Base-by-base conservation (phyloP, 2,113 vertebrate species). In the Embiotoca jacksoni region DNA sequence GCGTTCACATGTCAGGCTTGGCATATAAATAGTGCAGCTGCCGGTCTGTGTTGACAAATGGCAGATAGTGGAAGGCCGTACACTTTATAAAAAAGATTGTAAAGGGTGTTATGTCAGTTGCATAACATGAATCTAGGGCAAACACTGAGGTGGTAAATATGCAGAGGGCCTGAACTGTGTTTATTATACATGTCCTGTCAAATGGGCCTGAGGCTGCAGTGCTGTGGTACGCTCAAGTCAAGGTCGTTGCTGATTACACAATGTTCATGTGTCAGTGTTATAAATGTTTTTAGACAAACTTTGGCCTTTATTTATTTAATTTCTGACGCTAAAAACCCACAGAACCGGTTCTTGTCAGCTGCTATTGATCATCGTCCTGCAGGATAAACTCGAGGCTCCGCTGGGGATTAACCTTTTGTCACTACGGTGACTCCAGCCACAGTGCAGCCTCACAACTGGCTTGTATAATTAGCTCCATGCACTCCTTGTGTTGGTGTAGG, bases 11-110 rank as follows among this genome's bases (percentile, higher is more conserved):
- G 90, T 92, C 90, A 86, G 88, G 33, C 70, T 50, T 55, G 52
- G 56, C 47, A 23, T 88, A 91, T 88, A 90, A 92, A 92, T 92
- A 91, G 92, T 76, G 73, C 84, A 79, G 85, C 86, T 91, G 88
- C 90, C 85, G 81, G 76, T 33, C 50, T 16, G 53, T 53, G 68
- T 39, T 90, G 89, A 93, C 88, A 90, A 89, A 89, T 91, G 86
- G 72, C 78, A 80, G 67, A 84, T 75, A 72, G 87, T 73, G 56
- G 78, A 88, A 75, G 75, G 83, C 73, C 80, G 59, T 72, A 76
- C 75, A 84, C 86, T 90, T 87, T 75, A 67, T 86, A 81, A 87
- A 90, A 85, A 89, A 78, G 46, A 76, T 85, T 49, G 66, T 84
- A 76, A 84, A 78, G 72, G 50, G 78, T 91, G 85, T 90, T 90